phyloP scores from a whole-genome alignment of 2,113 vertebrate genomes.

The Eudyptes chrysolophus region DNA sequence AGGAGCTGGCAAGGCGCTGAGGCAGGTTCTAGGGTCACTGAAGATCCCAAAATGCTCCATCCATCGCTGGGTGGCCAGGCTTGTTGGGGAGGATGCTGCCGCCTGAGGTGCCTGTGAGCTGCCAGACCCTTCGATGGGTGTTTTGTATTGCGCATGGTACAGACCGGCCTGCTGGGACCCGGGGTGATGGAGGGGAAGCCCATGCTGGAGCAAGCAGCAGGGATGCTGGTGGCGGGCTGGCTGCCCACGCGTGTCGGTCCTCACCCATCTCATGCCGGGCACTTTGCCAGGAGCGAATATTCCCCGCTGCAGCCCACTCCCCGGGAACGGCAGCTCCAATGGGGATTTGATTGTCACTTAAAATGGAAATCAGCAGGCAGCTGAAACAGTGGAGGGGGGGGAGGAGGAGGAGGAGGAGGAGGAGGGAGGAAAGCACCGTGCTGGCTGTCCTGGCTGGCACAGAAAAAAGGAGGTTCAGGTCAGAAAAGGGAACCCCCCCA shows the following conservation, averaged over 20 bases:
- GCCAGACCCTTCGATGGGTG: not conserved
- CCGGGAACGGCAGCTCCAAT: not conserved
- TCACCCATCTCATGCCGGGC: not conserved
- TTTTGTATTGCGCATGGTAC: not conserved
- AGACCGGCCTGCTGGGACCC: not conserved
- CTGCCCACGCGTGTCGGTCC: rapidly evolving
- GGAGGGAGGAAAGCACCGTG: rapidly evolving
- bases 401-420: not conserved
- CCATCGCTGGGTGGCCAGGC: not conserved
- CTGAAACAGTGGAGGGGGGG: not conserved
- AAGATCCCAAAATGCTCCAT: not conserved
- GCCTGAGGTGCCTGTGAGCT: not conserved
- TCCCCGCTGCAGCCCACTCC: not conserved
- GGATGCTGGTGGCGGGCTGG: not conserved
- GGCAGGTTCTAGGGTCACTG: not conserved
- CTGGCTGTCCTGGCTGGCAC: not conserved
- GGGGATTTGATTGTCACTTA: not conserved
- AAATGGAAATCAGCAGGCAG: not conserved
- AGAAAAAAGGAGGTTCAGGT: not conserved
- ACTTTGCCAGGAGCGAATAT: not conserved
- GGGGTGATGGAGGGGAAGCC: not conserved
- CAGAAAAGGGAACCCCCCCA: not conserved
- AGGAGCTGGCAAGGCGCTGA: not conserved
- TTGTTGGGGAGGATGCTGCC: not conserved
- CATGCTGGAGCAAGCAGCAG: not conserved